Evolutionary conservation across 2,113 vertebrate species (phyloP), one percentile per base, ranked within the genome.

Genomic region (Ochotona princeps): DNA sequence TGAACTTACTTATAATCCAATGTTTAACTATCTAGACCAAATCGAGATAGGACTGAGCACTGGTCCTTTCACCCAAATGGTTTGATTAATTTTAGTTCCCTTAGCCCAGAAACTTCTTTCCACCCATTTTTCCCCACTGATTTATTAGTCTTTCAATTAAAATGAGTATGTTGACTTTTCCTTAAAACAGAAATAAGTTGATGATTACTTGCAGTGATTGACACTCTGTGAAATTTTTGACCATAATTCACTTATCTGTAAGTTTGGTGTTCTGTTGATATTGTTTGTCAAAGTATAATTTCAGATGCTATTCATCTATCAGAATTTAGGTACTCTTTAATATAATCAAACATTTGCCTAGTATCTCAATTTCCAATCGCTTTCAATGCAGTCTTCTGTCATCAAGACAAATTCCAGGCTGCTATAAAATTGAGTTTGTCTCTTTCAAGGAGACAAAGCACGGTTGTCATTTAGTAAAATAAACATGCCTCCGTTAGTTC

Each of bases 401-500:
- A 96, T 94, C 74, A 94, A 79, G 47, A 75, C 26, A 91, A 83
- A 79, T 82, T 89, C 95, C 63, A 93, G 82, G 80, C 83, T 96
- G 60, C 75, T 83, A 49, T 87, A 79, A 97, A 98, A 97, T 87
- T 97, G 88, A 94, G 78, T 97, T 96, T 96, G 15, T 83, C 69
- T 61, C 97, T 93, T 98, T 97, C 97, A 97, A 97, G 96, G 93
- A 96, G 81, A 87, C 79, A 91, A 90, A 96, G 66, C 76, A 96
- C 89, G 95, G 96, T 96, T 17, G 75, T 84, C 87, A 90, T 97
- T 98, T 97, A 98, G 97, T 96, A 97, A 98, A 98, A 98, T 97
- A 98, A 98, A 97, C 97, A 97, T 94, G 96, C 72, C 44, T 97
- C 91, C 91, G 96, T 97, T 98, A 97, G 98, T 98, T 98, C 94